Evolutionary conservation across 2,113 vertebrate species (phyloP), one percentile per base, ranked within the genome.

Genomic region (Ornithorhynchus anatinus): DNA sequence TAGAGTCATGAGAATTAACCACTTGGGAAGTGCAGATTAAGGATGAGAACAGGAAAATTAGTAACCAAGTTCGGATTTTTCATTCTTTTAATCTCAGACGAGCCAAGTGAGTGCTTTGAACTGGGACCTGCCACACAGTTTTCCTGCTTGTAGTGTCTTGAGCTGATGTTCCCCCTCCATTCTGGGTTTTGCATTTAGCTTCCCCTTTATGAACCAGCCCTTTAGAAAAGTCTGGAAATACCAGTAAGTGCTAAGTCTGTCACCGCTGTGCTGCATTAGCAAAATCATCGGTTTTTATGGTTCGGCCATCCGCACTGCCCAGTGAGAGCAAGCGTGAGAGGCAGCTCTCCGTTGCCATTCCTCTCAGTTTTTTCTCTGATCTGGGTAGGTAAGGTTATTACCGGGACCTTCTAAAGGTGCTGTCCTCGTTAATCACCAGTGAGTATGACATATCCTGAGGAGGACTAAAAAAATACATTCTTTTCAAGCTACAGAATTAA

Each of bases 1-100:
- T 45, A 25, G 44, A 45, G 22, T 45, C 44, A 45, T 45, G 69
- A 66, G 71, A 66, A 69, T 75, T 17, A 57, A 51, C 50, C 77
- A 54, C 40, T 42, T 72, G 50, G 52, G 40, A 14, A 75, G 43
- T 40, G 48, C 20, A 75, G 59, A 76, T 70, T 70, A 78, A 78
- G 60, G 19, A 45, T 62, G 32, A 35, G 77, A 80, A 53, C 27
- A 58, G 60, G 33, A 45, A 72, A 69, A 75, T 59, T 61, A 56
- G 74, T 82, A 56, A 75, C 3, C 38, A 77, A 64, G 22, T 71
- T 27, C 60, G 37, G 51, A 2, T 43, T 48, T 75, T 56, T 36
- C 40, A 59, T 60, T 47, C 23, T 17, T 63, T 77, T 74, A 1
- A 1, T 56, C 73, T 73, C 54, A 37, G 35, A 50, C 71, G 29